phyloP scores from a whole-genome alignment of 2,113 vertebrate species.

The Bucco capensis region DNA sequence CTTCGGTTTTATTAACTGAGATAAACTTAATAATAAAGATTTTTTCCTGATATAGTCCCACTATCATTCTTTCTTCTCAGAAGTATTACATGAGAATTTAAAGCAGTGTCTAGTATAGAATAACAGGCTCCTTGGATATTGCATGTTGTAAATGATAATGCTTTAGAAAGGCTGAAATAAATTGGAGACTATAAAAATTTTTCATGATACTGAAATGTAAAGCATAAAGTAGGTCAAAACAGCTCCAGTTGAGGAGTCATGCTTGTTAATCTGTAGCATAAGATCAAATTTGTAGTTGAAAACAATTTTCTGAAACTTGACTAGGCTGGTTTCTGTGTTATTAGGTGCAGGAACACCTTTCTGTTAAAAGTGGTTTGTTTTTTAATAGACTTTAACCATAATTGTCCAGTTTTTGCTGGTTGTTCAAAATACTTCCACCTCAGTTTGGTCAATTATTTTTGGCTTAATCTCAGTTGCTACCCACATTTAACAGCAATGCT shows the following conservation, averaged over 20 bases:
- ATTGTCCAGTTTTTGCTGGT: background rate
- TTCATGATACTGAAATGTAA: background rate
- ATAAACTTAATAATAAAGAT: background rate
- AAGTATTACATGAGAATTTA: background rate
- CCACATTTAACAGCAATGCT: background rate
- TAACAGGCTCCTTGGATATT: background rate
- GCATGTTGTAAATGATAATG: background rate
- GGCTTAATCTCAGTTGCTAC: background rate
- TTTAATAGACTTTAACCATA: background rate
- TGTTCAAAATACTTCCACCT: background rate
- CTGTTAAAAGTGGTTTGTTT: background rate
- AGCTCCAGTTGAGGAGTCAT: background rate
- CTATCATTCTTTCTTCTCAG: background rate
- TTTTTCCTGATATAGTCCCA: background rate
- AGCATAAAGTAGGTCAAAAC: background rate
- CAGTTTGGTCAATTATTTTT: background rate
- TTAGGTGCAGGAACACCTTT: background rate
- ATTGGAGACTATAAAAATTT: background rate
- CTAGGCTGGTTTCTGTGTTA: background rate
- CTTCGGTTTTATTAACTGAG: background rate
- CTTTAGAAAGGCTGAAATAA: background rate
- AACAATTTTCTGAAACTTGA: background rate
- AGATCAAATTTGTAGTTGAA: background rate
- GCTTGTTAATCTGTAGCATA: background rate
- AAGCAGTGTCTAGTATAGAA: background rate